Evolutionary conservation across 2,888 invertebrate species (phyloP), one percentile per base, ranked within the genome.

Genomic region (Tupiocoris notatus): DNA sequence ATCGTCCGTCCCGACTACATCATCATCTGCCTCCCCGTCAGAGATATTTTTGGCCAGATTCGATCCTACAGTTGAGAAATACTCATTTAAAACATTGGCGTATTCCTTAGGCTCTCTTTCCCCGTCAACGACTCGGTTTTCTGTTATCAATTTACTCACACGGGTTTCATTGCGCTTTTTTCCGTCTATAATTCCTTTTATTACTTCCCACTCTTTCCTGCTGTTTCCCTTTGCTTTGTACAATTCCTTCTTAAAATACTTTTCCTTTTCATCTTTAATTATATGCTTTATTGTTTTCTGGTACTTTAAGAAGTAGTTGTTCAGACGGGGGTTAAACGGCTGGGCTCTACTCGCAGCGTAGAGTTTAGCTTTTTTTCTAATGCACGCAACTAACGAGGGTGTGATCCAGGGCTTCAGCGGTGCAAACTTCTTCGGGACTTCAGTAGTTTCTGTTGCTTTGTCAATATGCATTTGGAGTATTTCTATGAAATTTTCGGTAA

Each of bases 341-440:
- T 54, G 20, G 17, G 21, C 12, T 18, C 67, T 17, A 56, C 17
- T 39, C 20, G 20, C 22, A 22, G 57, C 17, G 18, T 57, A 56
- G 22, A 67, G 67, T 17, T 67, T 67, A 12, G 9, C 67, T 39
- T 67, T 67, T 56, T 67, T 57, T 25, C 67, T 16, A 21, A 67
- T 67, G 3, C 7, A 39, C 6, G 20, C 57, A 18, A 67, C 57
- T n/a, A 67, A 18, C 6, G 18, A 18, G 17, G n/a, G 17, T 9
- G 67, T 67, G 18, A 67, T 67, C 67, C 54, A 67, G n/a, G 67
- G 56, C 24, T 67, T 67, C 18, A 67, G 67, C 17, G 67, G 67
- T 1, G 21, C 21, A 17, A 67, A 56, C 24, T 57, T 54, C 18
- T 21, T 17, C 1, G 67, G 57, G 54, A 22, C 9, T 21, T 67